Evolutionary conservation across 2,888 invertebrate genomes (phyloP), one percentile per base, ranked within the genome.

Genomic region (Ichneumoninae sp.): DNA sequence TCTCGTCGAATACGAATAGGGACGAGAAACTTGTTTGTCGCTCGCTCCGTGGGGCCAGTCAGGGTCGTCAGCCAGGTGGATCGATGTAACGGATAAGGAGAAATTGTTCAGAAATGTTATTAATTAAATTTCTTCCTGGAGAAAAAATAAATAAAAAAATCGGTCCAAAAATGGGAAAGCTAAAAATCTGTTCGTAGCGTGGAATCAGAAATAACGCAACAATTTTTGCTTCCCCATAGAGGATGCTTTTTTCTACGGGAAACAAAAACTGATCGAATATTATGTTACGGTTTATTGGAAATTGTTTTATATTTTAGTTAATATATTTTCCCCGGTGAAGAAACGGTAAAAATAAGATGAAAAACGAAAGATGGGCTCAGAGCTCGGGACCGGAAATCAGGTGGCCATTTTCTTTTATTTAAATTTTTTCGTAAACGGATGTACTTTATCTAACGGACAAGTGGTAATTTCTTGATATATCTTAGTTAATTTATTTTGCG

Each of bases 21-120:
- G 75, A 85, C 74, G 77, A 78, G 75, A 85, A 85, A 85, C 65
- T 26, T 63, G 73, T 26, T 60, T 57, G 47, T 47, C 74, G 36
- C 66, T 85, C 63, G 65, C 70, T 75, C 66, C 22, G 75, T 73
- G 63, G 69, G 68, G 33, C 33, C 33, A 71, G 66, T 19, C 47
- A 54, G 47, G 47, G 44, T 71, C 71, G 26, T 70, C 73, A 47
- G 33, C 71, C 70, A 75, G 74, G 74, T 65, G 50, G 54, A 83
- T 79, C 74, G 65, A 74, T 69, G 30, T 68, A 30, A 50, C 50
- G 40, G 50, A 75, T 36, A n/a, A 13, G 26, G 30, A 26, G 60
- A 60, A 30, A 60, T 26, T 60, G 16, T 60, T 13, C 60, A 13
- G 13, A 13, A 60, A n/a, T 60, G 10, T 60, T 30, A 16, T 60